These are phyloP conservation scores for Actenoides hombroni DNA, from an alignment of 2,113 vertebrate species.

Conservation along the genomic window DNA sequence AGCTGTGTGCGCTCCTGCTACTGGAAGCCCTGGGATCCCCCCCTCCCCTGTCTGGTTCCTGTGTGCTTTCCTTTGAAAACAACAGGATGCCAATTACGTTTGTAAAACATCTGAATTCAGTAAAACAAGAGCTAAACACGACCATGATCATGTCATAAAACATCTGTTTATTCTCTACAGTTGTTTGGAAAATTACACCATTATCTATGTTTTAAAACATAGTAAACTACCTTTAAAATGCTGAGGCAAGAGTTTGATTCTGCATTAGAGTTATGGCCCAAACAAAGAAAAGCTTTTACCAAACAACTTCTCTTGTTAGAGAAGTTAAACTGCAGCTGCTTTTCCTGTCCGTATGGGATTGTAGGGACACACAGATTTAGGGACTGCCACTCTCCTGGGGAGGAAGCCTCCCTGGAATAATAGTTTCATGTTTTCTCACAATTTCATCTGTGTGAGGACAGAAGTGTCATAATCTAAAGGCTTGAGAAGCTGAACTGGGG, in stretches of 20 bases:
- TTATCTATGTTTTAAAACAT: neutral
- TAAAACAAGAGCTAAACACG: neutral
- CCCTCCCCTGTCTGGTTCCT: neutral
- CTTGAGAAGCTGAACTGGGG: neutral
- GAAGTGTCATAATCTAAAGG: neutral
- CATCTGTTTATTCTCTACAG: neutral
- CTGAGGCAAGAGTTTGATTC: neutral
- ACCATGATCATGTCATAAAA: neutral
- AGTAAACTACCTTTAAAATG: slow-evolving; percentile 1
- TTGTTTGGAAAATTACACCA: neutral
- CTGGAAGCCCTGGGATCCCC: too few species aligned
- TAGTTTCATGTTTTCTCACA: neutral
- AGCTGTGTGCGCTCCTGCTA: neutral
- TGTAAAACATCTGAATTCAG: neutral
- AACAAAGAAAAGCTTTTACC: slow-evolving; percentile 15
- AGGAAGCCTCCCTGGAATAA: neutral
- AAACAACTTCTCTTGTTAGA: neutral
- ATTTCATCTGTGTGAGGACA: neutral
- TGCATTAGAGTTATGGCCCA: neutral
- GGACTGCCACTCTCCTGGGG: neutral
- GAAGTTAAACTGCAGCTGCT: neutral
- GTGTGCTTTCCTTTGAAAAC: neutral
- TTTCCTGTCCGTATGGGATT: neutral
- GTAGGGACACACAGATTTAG: neutral
- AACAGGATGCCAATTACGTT: neutral